Base-by-base conservation (phyloP, 2,797 vertebrate species). In the Sciurus vulgaris region DNA sequence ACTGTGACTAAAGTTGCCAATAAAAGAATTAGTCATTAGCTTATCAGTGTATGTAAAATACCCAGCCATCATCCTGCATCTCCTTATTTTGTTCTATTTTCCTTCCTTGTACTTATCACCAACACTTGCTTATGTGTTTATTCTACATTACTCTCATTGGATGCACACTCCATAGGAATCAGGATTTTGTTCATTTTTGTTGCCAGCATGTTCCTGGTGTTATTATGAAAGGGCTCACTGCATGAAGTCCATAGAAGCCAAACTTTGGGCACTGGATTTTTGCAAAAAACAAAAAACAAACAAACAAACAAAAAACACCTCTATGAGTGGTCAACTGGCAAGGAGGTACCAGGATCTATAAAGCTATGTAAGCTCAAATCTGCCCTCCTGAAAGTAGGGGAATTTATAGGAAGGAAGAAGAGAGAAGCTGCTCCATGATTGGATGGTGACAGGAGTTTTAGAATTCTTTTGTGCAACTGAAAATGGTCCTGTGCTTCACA, bases 11-110 rank as follows among this genome's bases (percentile, higher is more conserved):
- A 78, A 54, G 18, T 10, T 61, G 5, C 33, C 10, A 44, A 35
- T 83, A 24, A n/a, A 51, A 70, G 47, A 30, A 22, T 4, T 61
- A 92, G 30, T 17, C 33, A 4, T 63, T 92, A 26, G 83, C 9
- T 74, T 15, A 47, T 35, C 22, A 22, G 3, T 0, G 74, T 26
- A 22, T n/a, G 18, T 73, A 11, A 69, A 38, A 77, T 17, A 38
- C 2, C 0, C 18, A 72, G 20, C 1, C 28, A 12, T 15, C 15
- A 6, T 12, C 18, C 7, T 38, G 56, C 14, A 1, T 18, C 17
- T 30, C 1, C 8, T 65, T n/a, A 11, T 8, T 49, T 22, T 13
- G 65, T 49, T 6, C 0, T 22, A 7, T 12, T 88, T 41, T 54
- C 35, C 72, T 69, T 63, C 7, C 26, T 10, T 24, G 13, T 26